phyloP scores from a whole-genome alignment of 1,140 invertebrate genomes.

The Coptotermes formosanus region DNA sequence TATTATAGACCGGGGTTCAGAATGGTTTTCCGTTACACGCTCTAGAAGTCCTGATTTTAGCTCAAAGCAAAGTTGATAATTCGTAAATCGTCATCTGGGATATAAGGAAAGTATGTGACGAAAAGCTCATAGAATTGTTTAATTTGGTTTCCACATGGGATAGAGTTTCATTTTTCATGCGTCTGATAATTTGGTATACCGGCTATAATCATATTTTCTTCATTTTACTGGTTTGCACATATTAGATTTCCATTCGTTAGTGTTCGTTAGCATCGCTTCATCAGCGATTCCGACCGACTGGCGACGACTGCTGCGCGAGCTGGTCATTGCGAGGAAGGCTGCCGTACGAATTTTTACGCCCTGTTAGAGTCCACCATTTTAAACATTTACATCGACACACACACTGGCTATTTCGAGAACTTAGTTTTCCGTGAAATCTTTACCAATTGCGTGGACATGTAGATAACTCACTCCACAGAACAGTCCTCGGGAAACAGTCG shows the following conservation, averaged over 20 bases:
- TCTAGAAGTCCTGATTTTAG: too few species aligned
- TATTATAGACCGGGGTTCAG: too few species aligned
- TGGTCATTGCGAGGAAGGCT: neutral
- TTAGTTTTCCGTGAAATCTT: too few species aligned
- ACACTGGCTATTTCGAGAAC: too few species aligned
- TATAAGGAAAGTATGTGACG: neutral
- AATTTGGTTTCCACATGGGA: neutral
- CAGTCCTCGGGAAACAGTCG: too few species aligned
- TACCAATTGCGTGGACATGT: too few species aligned
- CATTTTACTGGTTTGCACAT: slow-evolving; percentile 19
- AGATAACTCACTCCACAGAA: too few species aligned
- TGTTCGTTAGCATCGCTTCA: slow-evolving; percentile 10
- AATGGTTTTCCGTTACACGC: too few species aligned
- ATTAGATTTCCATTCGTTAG: slow-evolving; percentile 19
- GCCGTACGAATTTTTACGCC: neutral
- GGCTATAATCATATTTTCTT: neutral
- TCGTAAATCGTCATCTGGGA: too few species aligned
- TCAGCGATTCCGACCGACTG: neutral
- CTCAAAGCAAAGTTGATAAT: too few species aligned
- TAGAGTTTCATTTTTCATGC: neutral
- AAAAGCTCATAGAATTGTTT: neutral
- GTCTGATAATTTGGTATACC: neutral
- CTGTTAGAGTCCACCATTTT: neutral
- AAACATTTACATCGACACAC: neutral
- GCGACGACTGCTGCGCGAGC: neutral